phyloP scores from a whole-genome alignment of 2,113 vertebrate genomes.

The Stictonetta naevosa region DNA sequence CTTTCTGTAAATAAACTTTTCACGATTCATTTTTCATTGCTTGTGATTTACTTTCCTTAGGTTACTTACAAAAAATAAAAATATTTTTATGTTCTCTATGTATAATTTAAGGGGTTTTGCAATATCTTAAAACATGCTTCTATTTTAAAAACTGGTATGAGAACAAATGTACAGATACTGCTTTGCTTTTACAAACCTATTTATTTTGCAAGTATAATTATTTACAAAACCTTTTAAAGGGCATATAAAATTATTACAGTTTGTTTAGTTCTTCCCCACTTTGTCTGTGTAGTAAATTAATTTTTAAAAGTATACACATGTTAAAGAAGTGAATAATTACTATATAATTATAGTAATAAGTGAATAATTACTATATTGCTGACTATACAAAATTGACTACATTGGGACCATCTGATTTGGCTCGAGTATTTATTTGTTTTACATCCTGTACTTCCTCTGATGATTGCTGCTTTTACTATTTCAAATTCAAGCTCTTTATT shows the following conservation, averaged over 20 bases:
- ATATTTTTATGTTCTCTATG: neutral
- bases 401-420: neutral
- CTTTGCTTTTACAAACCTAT: neutral
- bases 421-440: neutral
- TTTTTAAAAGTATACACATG: neutral
- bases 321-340: neutral
- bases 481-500: neutral
- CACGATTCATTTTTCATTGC: neutral
- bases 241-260: neutral
- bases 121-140: neutral
- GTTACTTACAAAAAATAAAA: neutral
- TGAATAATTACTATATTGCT: neutral
- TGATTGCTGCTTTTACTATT: neutral
- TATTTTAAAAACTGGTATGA: neutral
- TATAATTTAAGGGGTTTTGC: neutral
- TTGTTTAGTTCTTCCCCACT: neutral
- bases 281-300: neutral
- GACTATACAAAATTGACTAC: neutral
- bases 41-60: neutral
- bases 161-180: neutral
- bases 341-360: too few relatives aligned
- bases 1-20: neutral
- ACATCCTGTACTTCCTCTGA: neutral
- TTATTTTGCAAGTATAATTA: neutral
- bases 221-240: neutral